Percentiles rank a stretch among this genome's conserved stretches.
phyloP scores from a whole-genome alignment of 2,888 invertebrate genomes.

The Eupithecia abbreviata region DNA sequence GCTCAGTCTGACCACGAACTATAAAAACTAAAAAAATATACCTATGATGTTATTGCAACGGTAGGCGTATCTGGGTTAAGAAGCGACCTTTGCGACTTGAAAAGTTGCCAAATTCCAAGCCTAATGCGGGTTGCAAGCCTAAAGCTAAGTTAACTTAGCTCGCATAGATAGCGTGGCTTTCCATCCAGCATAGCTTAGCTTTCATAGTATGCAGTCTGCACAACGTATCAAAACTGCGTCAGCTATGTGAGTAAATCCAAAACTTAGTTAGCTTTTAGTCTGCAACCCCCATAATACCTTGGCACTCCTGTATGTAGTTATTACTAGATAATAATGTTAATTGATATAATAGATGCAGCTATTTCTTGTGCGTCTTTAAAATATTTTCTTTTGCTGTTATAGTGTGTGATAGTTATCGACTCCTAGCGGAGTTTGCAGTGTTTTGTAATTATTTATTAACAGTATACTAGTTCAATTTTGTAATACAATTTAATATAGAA shows the following conservation, averaged over 20 bases:
- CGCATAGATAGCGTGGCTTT: too few relatives aligned
- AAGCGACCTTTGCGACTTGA: neutral
- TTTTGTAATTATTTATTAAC: neutral
- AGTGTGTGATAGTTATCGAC: neutral
- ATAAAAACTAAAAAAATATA: too few relatives aligned
- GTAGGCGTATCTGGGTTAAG: too few relatives aligned
- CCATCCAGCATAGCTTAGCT: too few relatives aligned
- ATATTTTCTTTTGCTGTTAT: neutral
- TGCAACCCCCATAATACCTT: neutral
- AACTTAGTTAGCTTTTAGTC: neutral
- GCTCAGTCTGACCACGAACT: too few relatives aligned
- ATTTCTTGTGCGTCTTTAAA: neutral
- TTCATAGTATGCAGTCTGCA: neutral
- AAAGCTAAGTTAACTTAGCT: neutral
- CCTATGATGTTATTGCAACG: too few relatives aligned
- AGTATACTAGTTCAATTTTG: neutral
- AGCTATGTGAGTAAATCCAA: neutral
- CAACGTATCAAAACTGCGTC: neutral
- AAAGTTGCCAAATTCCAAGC: neutral
- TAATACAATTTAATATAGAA: neutral
- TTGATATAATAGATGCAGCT: neutral
- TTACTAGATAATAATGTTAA: neutral
- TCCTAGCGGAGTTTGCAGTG: neutral
- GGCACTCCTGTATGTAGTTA: neutral
- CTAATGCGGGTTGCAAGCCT: neutral